A percentile compares a stretch with the other conserved stretches of the same genome.
These are phyloP conservation scores for Dufourea novaeangliae DNA, from an alignment of 1,140 invertebrate species.

Conservation along the genomic window DNA sequence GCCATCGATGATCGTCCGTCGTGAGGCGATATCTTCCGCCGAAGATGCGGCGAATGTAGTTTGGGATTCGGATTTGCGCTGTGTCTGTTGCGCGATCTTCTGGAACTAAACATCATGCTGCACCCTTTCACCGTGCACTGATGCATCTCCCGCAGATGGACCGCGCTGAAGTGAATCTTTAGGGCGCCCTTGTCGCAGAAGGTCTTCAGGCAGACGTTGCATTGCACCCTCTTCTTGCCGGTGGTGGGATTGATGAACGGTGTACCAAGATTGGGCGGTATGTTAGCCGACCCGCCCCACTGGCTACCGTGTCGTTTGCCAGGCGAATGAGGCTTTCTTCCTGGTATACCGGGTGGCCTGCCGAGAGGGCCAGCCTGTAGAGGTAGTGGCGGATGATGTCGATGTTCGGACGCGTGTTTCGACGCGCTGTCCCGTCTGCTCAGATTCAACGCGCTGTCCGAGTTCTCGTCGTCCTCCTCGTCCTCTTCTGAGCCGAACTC, in stretches of 20 bases:
- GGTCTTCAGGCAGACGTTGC: conserved; percentile 98
- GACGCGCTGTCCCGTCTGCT: conserved; percentile 79
- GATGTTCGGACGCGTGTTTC: conserved; percentile 79
- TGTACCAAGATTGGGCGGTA: conserved; percentile 93
- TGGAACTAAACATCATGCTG: conserved; percentile 99
- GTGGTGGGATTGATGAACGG: conserved; percentile 95
- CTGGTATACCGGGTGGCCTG: conserved; percentile 81
- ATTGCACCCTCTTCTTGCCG: conserved; percentile 98
- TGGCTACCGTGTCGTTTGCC: conserved; percentile 88
- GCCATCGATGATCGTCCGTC: conserved; percentile 94
- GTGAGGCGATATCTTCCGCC: conserved; percentile 95
- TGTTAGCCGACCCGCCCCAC: conserved; percentile 89
- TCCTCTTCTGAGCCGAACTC: conserved; percentile 85
- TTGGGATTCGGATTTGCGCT: conserved; percentile 99
- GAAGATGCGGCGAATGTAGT: conserved; percentile 95
- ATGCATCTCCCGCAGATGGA: conserved; percentile 99
- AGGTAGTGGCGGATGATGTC: conserved; percentile 74
- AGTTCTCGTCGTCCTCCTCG: conserved; percentile 86
- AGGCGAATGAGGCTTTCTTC: conserved; percentile 91
- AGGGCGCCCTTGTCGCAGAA: conserved; percentile 99
- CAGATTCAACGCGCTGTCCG: conserved; percentile 86
- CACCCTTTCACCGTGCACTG: conserved; percentile 99
- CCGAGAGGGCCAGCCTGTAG: conserved; percentile 72
- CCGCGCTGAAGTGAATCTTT: conserved; percentile 99
- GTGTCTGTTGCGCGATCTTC: conserved; percentile 97